These are phyloP conservation scores for Channa argus DNA, from an alignment of 2,113 vertebrate species.

Conservation along the genomic window DNA sequence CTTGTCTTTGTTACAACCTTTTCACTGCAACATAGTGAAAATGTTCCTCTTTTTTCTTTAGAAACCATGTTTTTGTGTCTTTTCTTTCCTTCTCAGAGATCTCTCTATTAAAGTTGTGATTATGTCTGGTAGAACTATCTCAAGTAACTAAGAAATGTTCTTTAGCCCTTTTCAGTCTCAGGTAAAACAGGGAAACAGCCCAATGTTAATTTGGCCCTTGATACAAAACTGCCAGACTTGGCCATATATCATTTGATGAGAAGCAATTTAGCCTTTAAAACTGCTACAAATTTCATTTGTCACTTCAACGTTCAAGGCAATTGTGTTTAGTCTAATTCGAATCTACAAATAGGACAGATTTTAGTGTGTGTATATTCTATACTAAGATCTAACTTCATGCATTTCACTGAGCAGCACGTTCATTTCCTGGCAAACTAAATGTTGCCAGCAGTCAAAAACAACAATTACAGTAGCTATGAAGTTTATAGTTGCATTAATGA, in stretches of 20 bases:
- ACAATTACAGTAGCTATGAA: too few relatives aligned
- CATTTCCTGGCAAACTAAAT: too few relatives aligned
- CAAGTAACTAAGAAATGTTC: background rate
- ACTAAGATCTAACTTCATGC: too few relatives aligned
- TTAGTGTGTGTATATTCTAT: too few relatives aligned
- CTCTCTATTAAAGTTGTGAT: background rate
- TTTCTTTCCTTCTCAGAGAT: background rate
- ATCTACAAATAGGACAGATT: too few relatives aligned
- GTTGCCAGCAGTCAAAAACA: too few relatives aligned
- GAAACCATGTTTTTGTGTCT: background rate
- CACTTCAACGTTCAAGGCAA: background rate
- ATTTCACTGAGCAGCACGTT: too few relatives aligned
- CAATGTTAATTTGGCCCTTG: constrained; percentile 34
- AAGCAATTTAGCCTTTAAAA: constrained; percentile 33
- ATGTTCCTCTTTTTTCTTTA: background rate
- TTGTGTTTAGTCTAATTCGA: too few relatives aligned
- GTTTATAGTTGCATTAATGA: too few relatives aligned
- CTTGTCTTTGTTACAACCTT: background rate
- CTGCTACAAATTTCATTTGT: constrained; percentile 43
- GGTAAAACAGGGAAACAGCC: constrained; percentile 10
- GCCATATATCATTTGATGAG: constrained; percentile 39
- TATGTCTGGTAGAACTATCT: too few relatives aligned
- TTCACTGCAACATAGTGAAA: background rate
- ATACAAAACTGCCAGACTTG: constrained; percentile 39
- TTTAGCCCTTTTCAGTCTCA: background rate